Evolutionary conservation across 2,113 vertebrate species (phyloP).

Genomic region (Nibea coibor): DNA sequence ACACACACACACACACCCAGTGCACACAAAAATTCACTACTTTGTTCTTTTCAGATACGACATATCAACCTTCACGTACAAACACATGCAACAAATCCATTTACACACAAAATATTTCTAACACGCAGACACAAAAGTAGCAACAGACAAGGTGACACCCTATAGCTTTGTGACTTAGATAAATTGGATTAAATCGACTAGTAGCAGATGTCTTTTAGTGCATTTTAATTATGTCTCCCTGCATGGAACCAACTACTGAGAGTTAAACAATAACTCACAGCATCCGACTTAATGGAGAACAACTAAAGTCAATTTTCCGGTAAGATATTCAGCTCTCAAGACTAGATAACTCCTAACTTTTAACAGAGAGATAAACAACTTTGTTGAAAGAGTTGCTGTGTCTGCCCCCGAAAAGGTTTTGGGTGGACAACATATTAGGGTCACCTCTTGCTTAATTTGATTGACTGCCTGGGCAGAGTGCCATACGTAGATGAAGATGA

Average conservation of each 20-base stretch:
- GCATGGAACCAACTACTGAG: constrained; percentile 44
- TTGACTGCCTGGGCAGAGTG: no score
- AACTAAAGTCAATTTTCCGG: neutral
- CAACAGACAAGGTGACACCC: constrained; percentile 45
- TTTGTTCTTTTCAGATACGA: neutral
- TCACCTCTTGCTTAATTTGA: no score
- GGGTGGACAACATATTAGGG: no score
- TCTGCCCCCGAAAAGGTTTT: no score
- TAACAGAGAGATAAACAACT: neutral
- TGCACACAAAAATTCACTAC: neutral
- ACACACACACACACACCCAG: constrained; percentile 1
- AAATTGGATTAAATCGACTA: constrained; percentile 69
- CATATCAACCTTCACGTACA: neutral
- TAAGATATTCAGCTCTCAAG: neutral
- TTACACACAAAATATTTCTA: neutral
- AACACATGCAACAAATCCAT: neutral
- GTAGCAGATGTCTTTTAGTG: constrained; percentile 72
- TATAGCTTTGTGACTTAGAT: constrained; percentile 48
- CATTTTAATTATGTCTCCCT: constrained; percentile 68
- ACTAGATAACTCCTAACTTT: neutral
- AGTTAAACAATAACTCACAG: constrained; percentile 40
- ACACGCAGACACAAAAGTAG: neutral
- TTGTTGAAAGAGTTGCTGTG: no score
- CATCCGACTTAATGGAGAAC: constrained; percentile 13
- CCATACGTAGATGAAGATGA: no score